These are phyloP conservation scores for Drosophila parthenogenetica DNA, from an alignment of 2,888 invertebrate genomes.

Conservation along the genomic window DNA sequence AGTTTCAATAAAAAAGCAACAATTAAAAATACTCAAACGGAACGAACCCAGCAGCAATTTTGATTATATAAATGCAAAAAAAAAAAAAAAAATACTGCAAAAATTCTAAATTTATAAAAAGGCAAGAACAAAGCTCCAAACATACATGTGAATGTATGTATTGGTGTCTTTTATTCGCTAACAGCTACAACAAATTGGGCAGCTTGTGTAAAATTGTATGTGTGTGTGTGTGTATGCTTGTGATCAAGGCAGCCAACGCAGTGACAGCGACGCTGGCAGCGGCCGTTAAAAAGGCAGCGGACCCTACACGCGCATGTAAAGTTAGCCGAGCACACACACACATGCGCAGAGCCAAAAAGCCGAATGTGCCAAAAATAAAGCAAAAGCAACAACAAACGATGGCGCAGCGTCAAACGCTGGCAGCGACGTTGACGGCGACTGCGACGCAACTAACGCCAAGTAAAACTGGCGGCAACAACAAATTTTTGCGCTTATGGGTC, in stretches of 20 bases:
- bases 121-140: slow-evolving; percentile 70
- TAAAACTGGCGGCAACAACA: slow-evolving; percentile 70
- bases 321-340: slow-evolving; percentile 56
- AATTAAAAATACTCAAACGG: slow-evolving; percentile 64
- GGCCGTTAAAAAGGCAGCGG: slow-evolving; percentile 77
- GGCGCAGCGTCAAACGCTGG: slow-evolving; percentile 32
- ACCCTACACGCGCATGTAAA: slow-evolving; percentile 79
- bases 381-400: slow-evolving; percentile 61
- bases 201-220: slow-evolving; percentile 42
- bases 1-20: slow-evolving; percentile 39
- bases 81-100: slow-evolving; percentile 65
- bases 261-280: slow-evolving; percentile 53
- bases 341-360: slow-evolving; percentile 48
- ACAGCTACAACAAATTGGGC: slow-evolving; percentile 79
- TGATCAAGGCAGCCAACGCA: slow-evolving; percentile 69
- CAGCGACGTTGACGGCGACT: slow-evolving; percentile 46
- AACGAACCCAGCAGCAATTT: slow-evolving; percentile 58
- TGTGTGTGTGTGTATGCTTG: slow-evolving; percentile 43
- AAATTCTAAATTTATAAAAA: slow-evolving; percentile 80
- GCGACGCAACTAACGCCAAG: slow-evolving; percentile 80
- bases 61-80: slow-evolving; percentile 75
- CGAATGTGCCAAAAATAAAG: slow-evolving; percentile 81
- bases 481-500: slow-evolving; percentile 83
- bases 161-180: slow-evolving; percentile 65
- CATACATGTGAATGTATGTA: slow-evolving; percentile 23